phyloP scores from a whole-genome alignment of 2,797 vertebrate species.

The Esox lucius region DNA sequence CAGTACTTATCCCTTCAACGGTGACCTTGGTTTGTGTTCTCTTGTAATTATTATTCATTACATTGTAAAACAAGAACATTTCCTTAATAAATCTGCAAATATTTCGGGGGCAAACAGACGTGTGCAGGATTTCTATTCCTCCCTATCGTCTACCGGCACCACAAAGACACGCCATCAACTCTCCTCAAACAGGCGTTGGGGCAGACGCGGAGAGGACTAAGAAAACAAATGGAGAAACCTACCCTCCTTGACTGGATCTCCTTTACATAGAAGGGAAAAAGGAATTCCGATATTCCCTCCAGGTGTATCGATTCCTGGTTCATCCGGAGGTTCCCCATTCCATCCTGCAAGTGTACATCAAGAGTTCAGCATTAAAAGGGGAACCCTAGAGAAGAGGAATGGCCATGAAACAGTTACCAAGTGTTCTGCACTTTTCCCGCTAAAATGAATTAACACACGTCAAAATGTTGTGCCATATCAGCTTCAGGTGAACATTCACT shows the following conservation, averaged over 20 bases:
- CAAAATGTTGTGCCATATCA: too few species aligned
- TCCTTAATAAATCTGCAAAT: too few species aligned
- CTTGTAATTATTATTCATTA: too few species aligned
- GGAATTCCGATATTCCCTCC: slow-evolving; percentile 92
- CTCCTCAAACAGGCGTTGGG: too few species aligned
- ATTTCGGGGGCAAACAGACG: too few species aligned
- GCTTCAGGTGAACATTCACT: background rate
- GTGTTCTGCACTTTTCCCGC: background rate
- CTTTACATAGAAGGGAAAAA: slow-evolving; percentile 89
- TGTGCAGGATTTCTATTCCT: too few species aligned
- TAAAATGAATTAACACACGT: background rate
- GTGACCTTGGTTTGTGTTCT: too few species aligned
- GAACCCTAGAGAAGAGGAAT: background rate
- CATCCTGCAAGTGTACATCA: slow-evolving; percentile 82
- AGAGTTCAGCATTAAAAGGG: slow-evolving; percentile 39
- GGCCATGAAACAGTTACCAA: background rate
- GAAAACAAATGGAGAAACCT: slow-evolving; percentile 51
- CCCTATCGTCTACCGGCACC: too few species aligned
- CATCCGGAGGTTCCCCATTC: slow-evolving; percentile 91
- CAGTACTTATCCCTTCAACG: too few species aligned
- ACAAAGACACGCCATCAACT: too few species aligned
- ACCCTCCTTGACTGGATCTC: slow-evolving; percentile 93
- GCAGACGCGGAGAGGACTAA: too few species aligned
- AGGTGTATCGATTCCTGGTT: slow-evolving; percentile 87
- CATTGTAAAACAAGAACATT: too few species aligned